Conservation (phyloP, 53 echinoderm and acorn worm species). For the Hippasteria phrygiana region DNA sequence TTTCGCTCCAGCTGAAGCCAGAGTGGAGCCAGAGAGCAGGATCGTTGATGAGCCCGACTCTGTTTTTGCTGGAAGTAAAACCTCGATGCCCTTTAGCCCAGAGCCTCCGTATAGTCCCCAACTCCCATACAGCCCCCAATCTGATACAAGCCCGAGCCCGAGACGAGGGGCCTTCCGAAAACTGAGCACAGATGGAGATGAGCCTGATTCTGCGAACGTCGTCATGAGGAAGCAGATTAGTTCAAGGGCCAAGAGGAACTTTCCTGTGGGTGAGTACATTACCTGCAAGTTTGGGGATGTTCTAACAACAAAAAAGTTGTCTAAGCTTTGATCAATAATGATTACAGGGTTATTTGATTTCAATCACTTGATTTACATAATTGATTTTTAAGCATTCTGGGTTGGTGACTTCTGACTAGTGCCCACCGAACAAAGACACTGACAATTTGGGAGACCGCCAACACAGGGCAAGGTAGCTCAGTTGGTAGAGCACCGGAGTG, state of each 20-base stretch:
- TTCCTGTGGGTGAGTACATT: conserved; percentile 24
- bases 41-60: conserved; percentile 32
- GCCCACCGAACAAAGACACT: too few relatives aligned
- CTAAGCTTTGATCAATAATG: too few relatives aligned
- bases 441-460: too few relatives aligned
- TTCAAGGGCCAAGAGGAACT: conserved; percentile 48
- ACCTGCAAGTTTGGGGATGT: background rate
- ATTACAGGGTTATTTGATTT: too few relatives aligned
- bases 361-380: too few relatives aligned
- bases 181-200: conserved; percentile 40
- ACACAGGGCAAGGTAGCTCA: too few relatives aligned
- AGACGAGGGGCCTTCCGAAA: background rate
- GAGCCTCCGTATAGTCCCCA: conserved; percentile 15
- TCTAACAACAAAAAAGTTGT: background rate
- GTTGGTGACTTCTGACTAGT: too few relatives aligned
- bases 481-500: too few relatives aligned
- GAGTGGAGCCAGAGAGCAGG: background rate
- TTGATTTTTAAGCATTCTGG: too few relatives aligned
- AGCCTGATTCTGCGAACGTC: conserved; percentile 22
- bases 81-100: conserved; percentile 26
- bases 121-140: conserved; percentile 28
- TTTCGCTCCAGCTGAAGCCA: background rate
- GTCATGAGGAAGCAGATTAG: conserved; percentile 65
- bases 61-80: background rate
- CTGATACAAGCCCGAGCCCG: conserved; percentile 9